Evolutionary conservation across 2,797 vertebrate species (phyloP), one percentile per base, ranked within the genome.

Genomic region (Ptychadena robeensis): DNA sequence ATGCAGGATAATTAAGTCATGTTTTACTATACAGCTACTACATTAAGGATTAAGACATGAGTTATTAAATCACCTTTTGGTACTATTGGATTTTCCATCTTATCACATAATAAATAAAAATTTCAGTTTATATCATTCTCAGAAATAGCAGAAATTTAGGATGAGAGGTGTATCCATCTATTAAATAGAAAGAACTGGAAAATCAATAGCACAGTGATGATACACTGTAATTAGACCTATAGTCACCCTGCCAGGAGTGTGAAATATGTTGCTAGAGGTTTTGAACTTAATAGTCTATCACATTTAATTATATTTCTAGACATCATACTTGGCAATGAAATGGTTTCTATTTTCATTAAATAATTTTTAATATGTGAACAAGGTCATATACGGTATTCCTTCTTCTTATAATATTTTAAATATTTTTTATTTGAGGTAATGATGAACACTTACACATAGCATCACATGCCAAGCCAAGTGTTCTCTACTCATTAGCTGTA

Each of bases 191-290:
- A 48, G 10, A 76, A 44, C 0, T 48, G 61, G 28, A 30, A 76
- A 76, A 76, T 76, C 74, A 66, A 76, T 66, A 66, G 28, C 61
- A 44, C 37, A n/a, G 40, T 66, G 22, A 77, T 34, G 40, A 40
- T 75, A 64, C 57, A 40, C 59, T 61, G 15, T 37, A 64, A 37
- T 75, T 73, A 35, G 25, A 75, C 8, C 37, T 66, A 25, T 65
- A 61, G 30, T 35, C 11, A 27, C 48, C 48, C 31, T 15, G 31
- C 15, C 70, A 59, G 53, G 25, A 34, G 22, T 73, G 31, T 32
- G 6, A 66, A 34, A 38, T 40, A 77, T n/a, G 25, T 32, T 32
- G 44, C 10, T 65, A 65, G 61, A 22, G 35, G 18, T 38, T 66
- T 6, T 9, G 9, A 40, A 32, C 9, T 25, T 34, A 18, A 72